Conservation (phyloP, 2,888 invertebrate species). For the Brenthis daphne region DNA sequence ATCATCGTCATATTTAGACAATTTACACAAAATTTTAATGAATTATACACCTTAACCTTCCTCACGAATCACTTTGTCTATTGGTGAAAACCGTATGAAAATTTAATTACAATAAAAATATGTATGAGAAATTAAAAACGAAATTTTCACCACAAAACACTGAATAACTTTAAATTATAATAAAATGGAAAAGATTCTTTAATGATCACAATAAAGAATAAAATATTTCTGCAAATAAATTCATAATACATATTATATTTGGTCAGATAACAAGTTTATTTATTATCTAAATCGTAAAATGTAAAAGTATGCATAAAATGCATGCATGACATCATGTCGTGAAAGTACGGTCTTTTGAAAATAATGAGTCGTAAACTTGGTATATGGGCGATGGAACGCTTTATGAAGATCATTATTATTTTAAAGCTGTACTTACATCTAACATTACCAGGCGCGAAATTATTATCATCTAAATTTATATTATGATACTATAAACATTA, state of each 20-base stretch:
- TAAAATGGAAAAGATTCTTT: not conserved
- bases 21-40: no score
- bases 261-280: constrained; percentile 14
- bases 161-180: no score
- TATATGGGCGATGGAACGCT: constrained; percentile 18
- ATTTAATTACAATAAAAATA: no score
- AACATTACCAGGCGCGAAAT: not conserved
- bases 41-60: no score
- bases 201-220: constrained; percentile 19
- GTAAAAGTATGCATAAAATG: constrained; percentile 38
- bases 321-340: constrained; percentile 20
- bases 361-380: constrained; percentile 20
- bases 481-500: no score
- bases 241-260: not conserved
- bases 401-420: constrained; percentile 7
- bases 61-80: no score
- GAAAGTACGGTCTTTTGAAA: constrained; percentile 21
- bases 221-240: constrained; percentile 6
- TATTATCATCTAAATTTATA: not conserved
- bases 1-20: no score
- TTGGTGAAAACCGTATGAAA: no score
- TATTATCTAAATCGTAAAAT: constrained; percentile 20
- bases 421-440: constrained; percentile 10
- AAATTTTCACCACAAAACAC: no score
- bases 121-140: no score